These are phyloP conservation scores for Lytechinus pictus DNA, from an alignment of 35 echinoderm and acorn worm species.

Conservation along the genomic window DNA sequence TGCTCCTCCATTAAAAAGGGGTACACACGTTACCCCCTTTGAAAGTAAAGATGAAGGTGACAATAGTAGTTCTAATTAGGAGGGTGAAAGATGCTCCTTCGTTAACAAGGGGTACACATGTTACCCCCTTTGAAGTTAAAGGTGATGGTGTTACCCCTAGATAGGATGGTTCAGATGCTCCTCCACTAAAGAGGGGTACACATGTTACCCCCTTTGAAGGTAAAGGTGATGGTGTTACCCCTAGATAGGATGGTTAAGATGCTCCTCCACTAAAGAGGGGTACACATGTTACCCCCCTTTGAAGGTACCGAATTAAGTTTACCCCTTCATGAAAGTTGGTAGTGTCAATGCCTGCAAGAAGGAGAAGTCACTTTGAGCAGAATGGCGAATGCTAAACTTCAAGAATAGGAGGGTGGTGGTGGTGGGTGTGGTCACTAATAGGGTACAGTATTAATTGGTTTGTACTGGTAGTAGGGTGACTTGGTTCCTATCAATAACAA, in stretches of 20 bases:
- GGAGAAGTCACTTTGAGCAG: too few species aligned
- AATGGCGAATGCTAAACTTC: too few species aligned
- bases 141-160: not conserved
- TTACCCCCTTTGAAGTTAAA: not conserved
- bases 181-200: too few species aligned
- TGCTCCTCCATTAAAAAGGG: too few species aligned
- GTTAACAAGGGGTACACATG: too few species aligned
- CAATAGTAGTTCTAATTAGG: too few species aligned
- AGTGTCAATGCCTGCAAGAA: too few species aligned
- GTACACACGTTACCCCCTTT: not conserved
- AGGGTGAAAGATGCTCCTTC: too few species aligned
- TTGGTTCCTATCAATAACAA: constrained; percentile 25
- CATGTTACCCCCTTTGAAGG: not conserved
- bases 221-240: not conserved
- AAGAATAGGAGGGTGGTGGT: too few species aligned
- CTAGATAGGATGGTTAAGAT: not conserved
- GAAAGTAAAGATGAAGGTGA: not conserved
- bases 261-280: too few species aligned
- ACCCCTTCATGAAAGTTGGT: not conserved
- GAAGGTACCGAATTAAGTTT: not conserved
- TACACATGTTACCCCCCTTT: not conserved
- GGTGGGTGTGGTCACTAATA: not conserved
- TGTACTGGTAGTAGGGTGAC: constrained; percentile 6
- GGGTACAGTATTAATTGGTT: not conserved
- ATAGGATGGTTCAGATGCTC: too few species aligned